Conservation (phyloP, 1,140 invertebrate species). For the Papilio polytes region DNA sequence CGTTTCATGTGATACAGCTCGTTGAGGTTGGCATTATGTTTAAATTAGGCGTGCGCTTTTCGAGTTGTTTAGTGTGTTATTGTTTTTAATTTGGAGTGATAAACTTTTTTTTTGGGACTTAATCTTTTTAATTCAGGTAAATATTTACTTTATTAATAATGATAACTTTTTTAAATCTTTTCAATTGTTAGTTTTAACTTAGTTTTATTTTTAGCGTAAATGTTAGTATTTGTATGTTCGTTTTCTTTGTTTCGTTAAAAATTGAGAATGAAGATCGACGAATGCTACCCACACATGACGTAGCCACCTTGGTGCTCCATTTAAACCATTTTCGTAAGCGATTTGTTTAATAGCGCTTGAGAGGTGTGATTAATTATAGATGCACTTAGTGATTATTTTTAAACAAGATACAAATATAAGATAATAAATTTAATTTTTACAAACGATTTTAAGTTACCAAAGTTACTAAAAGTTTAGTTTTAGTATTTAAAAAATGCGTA, state of each 20-base stretch:
- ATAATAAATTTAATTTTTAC: not conserved
- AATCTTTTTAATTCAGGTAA: slow-evolving; percentile 65
- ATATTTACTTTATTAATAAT: slow-evolving; percentile 44
- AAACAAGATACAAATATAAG: not conserved
- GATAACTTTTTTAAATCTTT: not conserved
- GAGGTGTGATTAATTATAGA: slow-evolving; percentile 28
- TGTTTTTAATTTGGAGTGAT: slow-evolving; percentile 62
- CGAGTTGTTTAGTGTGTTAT: slow-evolving; percentile 69
- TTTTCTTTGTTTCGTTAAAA: slow-evolving; percentile 6
- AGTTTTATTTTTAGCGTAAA: not conserved
- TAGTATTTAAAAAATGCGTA: slow-evolving; percentile 34
- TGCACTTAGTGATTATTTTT: slow-evolving; percentile 40
- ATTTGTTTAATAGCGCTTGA: slow-evolving; percentile 16
- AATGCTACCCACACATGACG: slow-evolving; percentile 38
- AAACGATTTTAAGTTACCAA: not conserved
- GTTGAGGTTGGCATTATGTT: slow-evolving; percentile 78
- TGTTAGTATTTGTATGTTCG: slow-evolving; percentile 5
- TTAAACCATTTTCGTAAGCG: slow-evolving; percentile 34
- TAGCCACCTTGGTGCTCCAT: slow-evolving; percentile 36
- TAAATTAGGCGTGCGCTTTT: slow-evolving; percentile 76
- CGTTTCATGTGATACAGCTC: slow-evolving; percentile 79
- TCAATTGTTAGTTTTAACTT: not conserved
- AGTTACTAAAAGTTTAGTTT: not conserved
- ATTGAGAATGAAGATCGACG: not conserved
- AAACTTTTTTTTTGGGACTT: slow-evolving; percentile 57